Percentiles rank a stretch among this genome's conserved stretches.
Evolutionary conservation across 2,797 vertebrate genomes (phyloP).

Genomic region (Staurois parvus): DNA sequence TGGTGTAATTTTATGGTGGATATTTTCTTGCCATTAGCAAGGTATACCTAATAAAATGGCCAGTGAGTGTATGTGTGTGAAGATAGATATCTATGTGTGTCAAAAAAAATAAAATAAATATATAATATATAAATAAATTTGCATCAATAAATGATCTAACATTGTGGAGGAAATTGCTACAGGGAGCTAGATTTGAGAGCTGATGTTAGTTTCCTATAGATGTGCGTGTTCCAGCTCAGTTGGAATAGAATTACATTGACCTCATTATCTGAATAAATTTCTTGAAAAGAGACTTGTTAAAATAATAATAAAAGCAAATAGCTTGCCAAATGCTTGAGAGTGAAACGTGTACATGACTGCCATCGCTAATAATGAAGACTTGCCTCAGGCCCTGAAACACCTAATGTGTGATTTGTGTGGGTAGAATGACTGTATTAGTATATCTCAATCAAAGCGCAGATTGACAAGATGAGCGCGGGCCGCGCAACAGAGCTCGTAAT

Average conservation of each 20-base stretch:
- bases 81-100: no score
- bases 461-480: slow-evolving; percentile 7
- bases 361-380: slow-evolving; percentile 3
- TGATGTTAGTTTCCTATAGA: slow-evolving; percentile 13
- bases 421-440: background rate
- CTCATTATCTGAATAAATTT: slow-evolving; percentile 43
- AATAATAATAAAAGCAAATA: slow-evolving; percentile 8
- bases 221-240: slow-evolving; percentile 26
- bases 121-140: slow-evolving; percentile 12
- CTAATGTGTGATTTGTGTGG: slow-evolving; percentile 26
- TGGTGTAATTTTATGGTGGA: no score
- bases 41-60: no score
- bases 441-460: slow-evolving; percentile 26
- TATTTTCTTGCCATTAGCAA: no score
- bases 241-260: slow-evolving; percentile 44
- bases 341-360: slow-evolving; percentile 7
- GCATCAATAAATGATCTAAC: background rate
- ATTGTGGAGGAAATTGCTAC: background rate
- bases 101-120: no score
- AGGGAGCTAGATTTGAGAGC: slow-evolving; percentile 16
- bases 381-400: slow-evolving; percentile 1
- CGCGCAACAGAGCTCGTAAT: slow-evolving; percentile 20
- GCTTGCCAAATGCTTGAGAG: background rate
- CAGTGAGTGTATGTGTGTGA: no score
- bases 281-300: slow-evolving; percentile 29